Evolutionary conservation across 2,888 invertebrate genomes (phyloP).

Genomic region (Rhimphoctona megacephalus): DNA sequence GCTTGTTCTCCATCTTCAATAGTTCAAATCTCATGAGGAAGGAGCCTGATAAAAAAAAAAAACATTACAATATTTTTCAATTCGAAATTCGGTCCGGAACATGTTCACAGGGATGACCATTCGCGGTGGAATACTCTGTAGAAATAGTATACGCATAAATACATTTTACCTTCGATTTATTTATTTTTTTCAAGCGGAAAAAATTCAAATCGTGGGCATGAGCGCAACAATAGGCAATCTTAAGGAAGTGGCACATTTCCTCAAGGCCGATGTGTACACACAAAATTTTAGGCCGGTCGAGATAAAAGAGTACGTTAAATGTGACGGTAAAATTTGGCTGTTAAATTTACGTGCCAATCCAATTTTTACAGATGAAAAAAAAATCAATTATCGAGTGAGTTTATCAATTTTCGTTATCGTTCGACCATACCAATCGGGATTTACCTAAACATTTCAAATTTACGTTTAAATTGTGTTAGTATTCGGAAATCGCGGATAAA

Average conservation of each 20-base stretch:
- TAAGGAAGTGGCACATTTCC: slow-evolving; percentile 91
- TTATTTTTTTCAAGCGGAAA: slow-evolving; percentile 82
- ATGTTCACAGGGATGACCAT: too few species aligned
- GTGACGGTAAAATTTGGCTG: slow-evolving; percentile 87
- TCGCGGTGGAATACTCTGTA: background rate
- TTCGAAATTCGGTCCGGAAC: too few species aligned
- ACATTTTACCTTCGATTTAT: background rate
- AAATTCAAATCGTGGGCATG: slow-evolving; percentile 97
- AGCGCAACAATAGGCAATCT: slow-evolving; percentile 98
- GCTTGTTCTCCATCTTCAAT: too few species aligned
- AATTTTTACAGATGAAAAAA: slow-evolving; percentile 86
- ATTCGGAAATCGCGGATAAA: slow-evolving; percentile 86
- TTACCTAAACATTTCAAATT: background rate
- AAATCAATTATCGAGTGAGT: slow-evolving; percentile 86
- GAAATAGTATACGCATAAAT: background rate
- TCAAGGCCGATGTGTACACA: slow-evolving; percentile 93
- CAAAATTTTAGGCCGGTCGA: slow-evolving; percentile 96
- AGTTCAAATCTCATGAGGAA: too few species aligned
- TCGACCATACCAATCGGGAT: background rate
- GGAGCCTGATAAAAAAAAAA: too few species aligned
- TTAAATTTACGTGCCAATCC: slow-evolving; percentile 87
- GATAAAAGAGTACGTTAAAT: slow-evolving; percentile 93
- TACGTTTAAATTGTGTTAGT: slow-evolving; percentile 85
- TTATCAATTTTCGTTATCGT: slow-evolving; percentile 16
- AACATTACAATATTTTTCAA: too few species aligned